Conservation (phyloP, 53 echinoderm and acorn worm genomes). For the Arbacia lixula region DNA sequence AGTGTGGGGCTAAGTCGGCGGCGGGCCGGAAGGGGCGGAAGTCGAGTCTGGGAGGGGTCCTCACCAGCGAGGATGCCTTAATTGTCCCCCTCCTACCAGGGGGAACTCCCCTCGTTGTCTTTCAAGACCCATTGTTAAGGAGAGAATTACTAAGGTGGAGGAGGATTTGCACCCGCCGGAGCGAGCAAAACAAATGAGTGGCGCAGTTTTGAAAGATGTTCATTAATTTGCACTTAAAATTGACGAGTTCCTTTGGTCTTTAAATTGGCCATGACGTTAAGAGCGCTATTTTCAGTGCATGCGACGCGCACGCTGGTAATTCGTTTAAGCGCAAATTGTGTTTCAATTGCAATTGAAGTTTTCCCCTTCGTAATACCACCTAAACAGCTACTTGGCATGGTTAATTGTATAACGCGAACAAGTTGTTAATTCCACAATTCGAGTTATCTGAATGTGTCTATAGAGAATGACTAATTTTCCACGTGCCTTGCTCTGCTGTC, state of each 20-base stretch:
- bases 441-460: not conserved
- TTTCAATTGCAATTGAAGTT: constrained; percentile 56
- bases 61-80: constrained; percentile 26
- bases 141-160: not conserved
- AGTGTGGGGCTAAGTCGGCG: constrained; percentile 27
- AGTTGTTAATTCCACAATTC: constrained; percentile 29
- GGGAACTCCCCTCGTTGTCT: constrained; percentile 52
- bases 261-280: constrained; percentile 61
- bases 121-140: constrained; percentile 47
- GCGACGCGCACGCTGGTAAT: constrained; percentile 46
- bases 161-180: not conserved
- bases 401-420: constrained; percentile 55
- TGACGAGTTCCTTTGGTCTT: constrained; percentile 45
- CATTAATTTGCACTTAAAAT: constrained; percentile 57
- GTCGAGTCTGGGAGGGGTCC: constrained; percentile 43
- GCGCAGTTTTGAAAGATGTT: constrained; percentile 37
- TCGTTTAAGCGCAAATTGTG: constrained; percentile 48
- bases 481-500: not conserved
- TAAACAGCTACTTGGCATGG: not conserved
- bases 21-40: constrained; percentile 38
- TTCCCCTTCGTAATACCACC: constrained; percentile 42
- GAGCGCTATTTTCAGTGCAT: constrained; percentile 39
- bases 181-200: constrained; percentile 43
- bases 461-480: constrained; percentile 18
- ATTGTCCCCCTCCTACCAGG: constrained; percentile 33